Percentiles rank a stretch among this genome's conserved stretches.
Conservation (phyloP, 37 sponge, comb jelly and placozoan genomes). For the Spongia lamella region DNA sequence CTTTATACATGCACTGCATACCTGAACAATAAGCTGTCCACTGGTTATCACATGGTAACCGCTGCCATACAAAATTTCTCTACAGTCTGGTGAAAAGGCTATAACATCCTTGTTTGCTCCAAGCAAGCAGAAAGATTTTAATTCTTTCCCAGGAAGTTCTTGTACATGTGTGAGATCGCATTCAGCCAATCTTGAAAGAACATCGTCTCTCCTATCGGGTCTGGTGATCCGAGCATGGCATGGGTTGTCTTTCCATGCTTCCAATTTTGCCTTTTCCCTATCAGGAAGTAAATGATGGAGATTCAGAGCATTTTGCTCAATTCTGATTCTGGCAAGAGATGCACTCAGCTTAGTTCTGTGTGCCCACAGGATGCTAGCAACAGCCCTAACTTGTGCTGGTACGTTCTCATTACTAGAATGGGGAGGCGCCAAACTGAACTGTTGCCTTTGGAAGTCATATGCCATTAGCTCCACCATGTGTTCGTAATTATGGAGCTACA, state of each 20-base stretch:
- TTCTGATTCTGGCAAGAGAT: slow-evolving; percentile 63
- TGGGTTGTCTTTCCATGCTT: background rate
- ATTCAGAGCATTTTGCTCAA: slow-evolving; percentile 30
- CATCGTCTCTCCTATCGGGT: slow-evolving; percentile 1
- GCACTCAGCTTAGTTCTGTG: slow-evolving; percentile 65
- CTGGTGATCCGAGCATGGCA: slow-evolving; percentile 46
- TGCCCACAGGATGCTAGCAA: slow-evolving; percentile 46
- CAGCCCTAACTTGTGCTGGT: slow-evolving; percentile 6
- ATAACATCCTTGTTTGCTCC: slow-evolving; percentile 17
- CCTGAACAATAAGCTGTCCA: slow-evolving; percentile 54
- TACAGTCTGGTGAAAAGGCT: slow-evolving; percentile 52
- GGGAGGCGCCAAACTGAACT: slow-evolving; percentile 50
- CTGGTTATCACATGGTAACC: slow-evolving; percentile 13
- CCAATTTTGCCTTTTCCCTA: background rate
- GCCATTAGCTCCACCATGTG: slow-evolving; percentile 52
- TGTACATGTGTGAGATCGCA: background rate
- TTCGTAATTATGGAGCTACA: slow-evolving; percentile 53
- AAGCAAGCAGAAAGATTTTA: background rate
- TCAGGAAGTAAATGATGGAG: slow-evolving; percentile 46
- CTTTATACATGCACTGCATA: too few species aligned
- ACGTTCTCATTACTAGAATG: slow-evolving; percentile 2
- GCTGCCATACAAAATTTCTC: slow-evolving; percentile 11
- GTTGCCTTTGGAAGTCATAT: slow-evolving; percentile 54
- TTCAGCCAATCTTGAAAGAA: background rate
- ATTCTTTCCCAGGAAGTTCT: too few species aligned